These are phyloP conservation scores for Phenganax marumi DNA, from an alignment of 92 coral and sea anemone species.

Conservation along the genomic window DNA sequence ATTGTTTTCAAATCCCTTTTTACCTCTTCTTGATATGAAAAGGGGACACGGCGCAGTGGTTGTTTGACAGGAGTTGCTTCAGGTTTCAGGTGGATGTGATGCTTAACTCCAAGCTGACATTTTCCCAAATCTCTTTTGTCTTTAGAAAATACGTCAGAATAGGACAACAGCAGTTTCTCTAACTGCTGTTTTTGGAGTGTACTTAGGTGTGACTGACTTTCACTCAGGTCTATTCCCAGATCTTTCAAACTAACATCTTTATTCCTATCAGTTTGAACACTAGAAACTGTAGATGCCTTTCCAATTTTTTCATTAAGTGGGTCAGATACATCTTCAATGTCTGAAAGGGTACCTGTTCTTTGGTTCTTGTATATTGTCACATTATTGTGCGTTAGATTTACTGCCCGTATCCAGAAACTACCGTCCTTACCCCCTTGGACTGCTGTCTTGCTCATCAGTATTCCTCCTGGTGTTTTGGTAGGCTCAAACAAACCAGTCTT, in stretches of 20 bases:
- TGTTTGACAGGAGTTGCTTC: slow-evolving; percentile 44
- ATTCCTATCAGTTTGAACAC: not conserved
- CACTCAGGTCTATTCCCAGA: slow-evolving; percentile 44
- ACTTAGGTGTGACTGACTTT: slow-evolving; percentile 14
- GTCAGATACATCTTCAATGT: slow-evolving; percentile 52
- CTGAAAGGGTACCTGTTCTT: slow-evolving; percentile 51
- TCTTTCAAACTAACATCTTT: not conserved
- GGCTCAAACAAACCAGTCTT: slow-evolving; percentile 53
- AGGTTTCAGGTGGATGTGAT: slow-evolving; percentile 51
- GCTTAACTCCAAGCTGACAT: slow-evolving; percentile 45
- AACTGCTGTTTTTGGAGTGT: slow-evolving; percentile 32
- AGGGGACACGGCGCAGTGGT: slow-evolving; percentile 36
- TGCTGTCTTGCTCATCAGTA: slow-evolving; percentile 54
- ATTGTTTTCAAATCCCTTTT: slow-evolving; percentile 50
- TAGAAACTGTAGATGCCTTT: not conserved
- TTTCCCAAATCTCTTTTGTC: slow-evolving; percentile 50
- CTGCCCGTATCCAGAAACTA: slow-evolving; percentile 61
- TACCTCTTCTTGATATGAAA: slow-evolving; percentile 50
- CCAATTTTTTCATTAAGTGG: slow-evolving; percentile 14
- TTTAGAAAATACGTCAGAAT: slow-evolving; percentile 47
- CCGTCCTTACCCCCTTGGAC: slow-evolving; percentile 57
- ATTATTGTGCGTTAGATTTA: slow-evolving; percentile 45
- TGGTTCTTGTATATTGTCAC: slow-evolving; percentile 56
- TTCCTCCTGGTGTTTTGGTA: slow-evolving; percentile 53
- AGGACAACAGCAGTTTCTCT: slow-evolving; percentile 44